Evolutionary conservation across 2,888 invertebrate species (phyloP), one percentile per base, ranked within the genome.

Genomic region (Mylabris sibirica): DNA sequence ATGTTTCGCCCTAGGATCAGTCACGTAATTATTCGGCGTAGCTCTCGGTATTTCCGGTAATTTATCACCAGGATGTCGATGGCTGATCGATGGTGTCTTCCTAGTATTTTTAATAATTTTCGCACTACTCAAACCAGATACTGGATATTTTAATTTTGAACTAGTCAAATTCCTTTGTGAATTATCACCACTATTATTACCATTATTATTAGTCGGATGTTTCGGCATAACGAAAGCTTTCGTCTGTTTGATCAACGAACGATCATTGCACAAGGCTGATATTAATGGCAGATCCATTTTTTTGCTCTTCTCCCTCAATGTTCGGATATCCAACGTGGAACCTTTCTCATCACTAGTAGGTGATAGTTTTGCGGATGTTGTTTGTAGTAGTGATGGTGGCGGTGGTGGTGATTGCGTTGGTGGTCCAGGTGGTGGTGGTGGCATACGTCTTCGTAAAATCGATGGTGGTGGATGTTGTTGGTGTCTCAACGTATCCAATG

Each of bases 251-350:
- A 95, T 87, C 79, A 97, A 88, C 69, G 95, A 94, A 68, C 94
- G 90, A 85, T 97, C 97, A 83, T 97, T 97, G 87, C 96, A 97
- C 76, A 97, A 88, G 14, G 97, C 97, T 69, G 96, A 94, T 81
- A 97, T 96, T 71, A 98, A 87, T 22, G 97, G 97, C 84, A 97
- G 87, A 86, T 96, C 96, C 80, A 96, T 88, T 83, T 95, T 93
- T 82, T 93, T 93, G 85, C 95, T 95, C 86, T 95, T 94, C 85
- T 95, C 95, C 68, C 95, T 89, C 71, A 96, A 87, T 75, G 93
- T 91, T 80, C 93, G 92, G 79, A 96, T 94, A 84, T 96, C 96
- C 72, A 92, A 84, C 75, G 85, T 82, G 4, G 49, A 49, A 53
- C 80, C 83, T 41, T 78, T 71, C 60, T 75, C 73, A 14, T 75